A percentile compares a stretch with the other conserved stretches of the same genome.
Evolutionary conservation across 64 coral and sea anemone genomes (phyloP).

Genomic region (Hydrozoanthus tunicans): DNA sequence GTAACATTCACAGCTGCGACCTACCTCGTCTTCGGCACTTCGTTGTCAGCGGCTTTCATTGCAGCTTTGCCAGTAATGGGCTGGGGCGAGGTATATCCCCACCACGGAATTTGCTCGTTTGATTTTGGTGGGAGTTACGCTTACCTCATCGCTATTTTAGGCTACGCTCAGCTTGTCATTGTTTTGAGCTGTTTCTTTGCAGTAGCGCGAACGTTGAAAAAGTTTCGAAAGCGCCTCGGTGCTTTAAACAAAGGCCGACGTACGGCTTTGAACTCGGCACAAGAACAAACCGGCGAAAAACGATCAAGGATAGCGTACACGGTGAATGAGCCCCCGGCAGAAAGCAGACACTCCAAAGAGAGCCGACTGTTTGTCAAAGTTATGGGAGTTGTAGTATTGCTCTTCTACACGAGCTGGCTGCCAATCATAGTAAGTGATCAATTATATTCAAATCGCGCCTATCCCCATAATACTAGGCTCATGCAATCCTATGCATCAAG

Average conservation of each 20-base stretch:
- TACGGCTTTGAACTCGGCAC: conserved; percentile 22
- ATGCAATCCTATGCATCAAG: too few species aligned
- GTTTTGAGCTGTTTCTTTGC: conserved; percentile 56
- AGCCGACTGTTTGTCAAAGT: conserved; percentile 67
- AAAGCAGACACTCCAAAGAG: conserved; percentile 51
- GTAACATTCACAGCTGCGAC: conserved; percentile 14
- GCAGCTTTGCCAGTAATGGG: conserved; percentile 53
- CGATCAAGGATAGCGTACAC: not conserved
- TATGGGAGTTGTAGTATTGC: conserved; percentile 44
- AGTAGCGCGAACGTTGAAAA: conserved; percentile 32
- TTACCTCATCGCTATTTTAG: conserved; percentile 49
- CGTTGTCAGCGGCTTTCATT: conserved; percentile 50
- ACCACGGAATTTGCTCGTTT: conserved; percentile 54
- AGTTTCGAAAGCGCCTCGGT: conserved; percentile 29
- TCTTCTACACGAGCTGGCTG: conserved; percentile 63
- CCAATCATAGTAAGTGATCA: conserved; percentile 56
- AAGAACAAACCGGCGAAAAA: not conserved
- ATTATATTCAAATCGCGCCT: too few species aligned
- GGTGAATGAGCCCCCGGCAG: not conserved
- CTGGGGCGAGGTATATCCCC: conserved; percentile 54
- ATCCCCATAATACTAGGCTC: too few species aligned
- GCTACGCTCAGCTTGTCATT: conserved; percentile 49
- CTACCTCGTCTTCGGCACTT: not conserved
- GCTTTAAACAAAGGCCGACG: conserved; percentile 17
- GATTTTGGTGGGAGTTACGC: conserved; percentile 60